Base-by-base conservation (phyloP, 1,140 invertebrate genomes). In the Drosophila rufa region DNA sequence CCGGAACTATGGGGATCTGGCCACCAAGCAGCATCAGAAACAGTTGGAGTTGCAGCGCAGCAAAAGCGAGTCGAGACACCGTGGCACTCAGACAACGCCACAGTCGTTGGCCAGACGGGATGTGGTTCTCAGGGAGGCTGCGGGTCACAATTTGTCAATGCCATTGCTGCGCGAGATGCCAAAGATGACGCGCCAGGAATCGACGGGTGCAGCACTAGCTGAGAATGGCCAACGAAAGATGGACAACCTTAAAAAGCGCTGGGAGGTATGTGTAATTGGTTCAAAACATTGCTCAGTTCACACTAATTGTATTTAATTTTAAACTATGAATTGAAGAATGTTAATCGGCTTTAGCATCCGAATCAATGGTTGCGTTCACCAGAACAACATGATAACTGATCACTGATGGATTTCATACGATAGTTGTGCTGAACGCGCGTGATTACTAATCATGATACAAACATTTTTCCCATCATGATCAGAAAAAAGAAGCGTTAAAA, bases 131-230 rank as follows among this genome's bases (percentile, higher is more conserved):
- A 70, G 73, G 11, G 91, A 92, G 45, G 46, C 80, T 3, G 64
- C 74, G 4, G 70, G 86, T 8, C 82, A 86, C 17, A 92, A 91
- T 82, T 65, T 92, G 3, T 92, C 91, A 3, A 92, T 92, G 90
- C 91, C 91, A 8, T 47, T 92, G n/a, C 48, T 92, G 25, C 82
- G 89, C 11, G 91, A 92, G 71, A 92, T 92, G 89, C 91, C 91
- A 5, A 92, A 92, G 71, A 92, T 92, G 82, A 92, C 91, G 15
- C 80, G 91, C 4, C 83, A 66, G 45, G 89, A 92, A 27, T 71
- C 83, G 17, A 75, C 83, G 22, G 55, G 33, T 4, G 43, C 53
- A 2, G 33, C 64, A 7, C 22, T 58, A 19, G n/a, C 57, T 2
- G 64, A 58, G 14, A 76, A 42, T 62, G 68, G 70, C 14, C 62